Conservation (phyloP, 1,140 invertebrate species). For the Portunus trituberculatus region DNA sequence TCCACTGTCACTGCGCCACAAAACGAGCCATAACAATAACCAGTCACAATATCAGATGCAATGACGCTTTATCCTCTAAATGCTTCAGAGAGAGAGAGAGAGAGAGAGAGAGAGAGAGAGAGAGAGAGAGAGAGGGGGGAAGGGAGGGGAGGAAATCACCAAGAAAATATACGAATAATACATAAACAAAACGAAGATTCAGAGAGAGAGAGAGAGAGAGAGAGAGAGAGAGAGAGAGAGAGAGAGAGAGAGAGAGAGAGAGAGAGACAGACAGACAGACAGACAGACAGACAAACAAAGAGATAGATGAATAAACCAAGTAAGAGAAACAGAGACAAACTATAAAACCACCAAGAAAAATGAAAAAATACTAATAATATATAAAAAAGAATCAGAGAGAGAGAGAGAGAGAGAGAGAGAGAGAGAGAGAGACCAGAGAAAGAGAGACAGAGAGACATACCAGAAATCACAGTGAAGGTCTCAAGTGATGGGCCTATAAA, state of each 20-base stretch:
- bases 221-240: constrained; percentile 42
- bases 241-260: constrained; percentile 27
- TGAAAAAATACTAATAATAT: too few species aligned
- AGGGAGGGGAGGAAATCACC: too few species aligned
- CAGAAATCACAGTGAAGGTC: background rate
- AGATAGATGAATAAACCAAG: background rate
- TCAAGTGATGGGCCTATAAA: background rate
- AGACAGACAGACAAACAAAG: background rate
- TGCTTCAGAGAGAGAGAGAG: too few species aligned
- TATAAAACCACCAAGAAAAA: background rate
- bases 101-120: too few species aligned
- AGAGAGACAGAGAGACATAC: background rate
- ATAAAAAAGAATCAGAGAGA: background rate
- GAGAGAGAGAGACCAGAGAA: background rate
- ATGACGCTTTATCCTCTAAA: too few species aligned
- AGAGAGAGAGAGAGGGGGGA: too few species aligned
- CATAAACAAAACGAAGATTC: background rate
- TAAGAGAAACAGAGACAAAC: background rate
- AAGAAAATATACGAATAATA: too few species aligned
- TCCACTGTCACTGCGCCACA: too few species aligned
- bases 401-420: background rate
- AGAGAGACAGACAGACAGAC: background rate
- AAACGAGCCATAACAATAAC: too few species aligned
- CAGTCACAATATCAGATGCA: too few species aligned
- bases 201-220: constrained; percentile 52